These are phyloP conservation scores for Drosophila nigricruria DNA, from an alignment of 2,888 invertebrate genomes.

Conservation along the genomic window DNA sequence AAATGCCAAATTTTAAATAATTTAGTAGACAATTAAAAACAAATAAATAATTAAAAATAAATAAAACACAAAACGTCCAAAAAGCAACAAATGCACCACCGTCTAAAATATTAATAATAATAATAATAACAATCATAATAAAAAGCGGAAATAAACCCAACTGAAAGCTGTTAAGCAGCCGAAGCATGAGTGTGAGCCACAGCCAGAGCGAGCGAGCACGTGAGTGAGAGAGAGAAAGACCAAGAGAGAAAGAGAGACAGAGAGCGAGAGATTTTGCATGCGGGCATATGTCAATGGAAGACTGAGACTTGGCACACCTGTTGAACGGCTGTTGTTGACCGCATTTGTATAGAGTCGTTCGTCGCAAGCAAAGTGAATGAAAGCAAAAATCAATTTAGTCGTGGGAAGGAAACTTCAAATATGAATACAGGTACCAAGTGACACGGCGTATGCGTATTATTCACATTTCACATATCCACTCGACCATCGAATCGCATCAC, in stretches of 20 bases:
- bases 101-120: conserved; percentile 30
- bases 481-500: not conserved
- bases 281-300: conserved; percentile 26
- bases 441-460: conserved; percentile 14
- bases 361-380: conserved; percentile 44
- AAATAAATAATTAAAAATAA: not conserved
- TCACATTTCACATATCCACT: conserved; percentile 23
- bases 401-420: conserved; percentile 73
- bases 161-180: conserved; percentile 45
- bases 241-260: conserved; percentile 2
- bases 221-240: conserved; percentile 28
- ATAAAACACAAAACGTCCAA: conserved; percentile 52
- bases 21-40: conserved; percentile 34
- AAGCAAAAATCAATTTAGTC: conserved; percentile 51
- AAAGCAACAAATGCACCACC: conserved; percentile 48
- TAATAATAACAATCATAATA: conserved; percentile 8
- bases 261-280: conserved; percentile 25
- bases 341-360: conserved; percentile 40
- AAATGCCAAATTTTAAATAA: conserved; percentile 56
- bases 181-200: conserved; percentile 6
- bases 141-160: conserved; percentile 9
- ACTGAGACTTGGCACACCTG: conserved; percentile 69
- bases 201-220: conserved; percentile 5
- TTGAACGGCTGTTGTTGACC: conserved; percentile 57
- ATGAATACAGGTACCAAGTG: conserved; percentile 73